phyloP scores from a whole-genome alignment of 2,797 vertebrate species.

The Macropodus opercularis region DNA sequence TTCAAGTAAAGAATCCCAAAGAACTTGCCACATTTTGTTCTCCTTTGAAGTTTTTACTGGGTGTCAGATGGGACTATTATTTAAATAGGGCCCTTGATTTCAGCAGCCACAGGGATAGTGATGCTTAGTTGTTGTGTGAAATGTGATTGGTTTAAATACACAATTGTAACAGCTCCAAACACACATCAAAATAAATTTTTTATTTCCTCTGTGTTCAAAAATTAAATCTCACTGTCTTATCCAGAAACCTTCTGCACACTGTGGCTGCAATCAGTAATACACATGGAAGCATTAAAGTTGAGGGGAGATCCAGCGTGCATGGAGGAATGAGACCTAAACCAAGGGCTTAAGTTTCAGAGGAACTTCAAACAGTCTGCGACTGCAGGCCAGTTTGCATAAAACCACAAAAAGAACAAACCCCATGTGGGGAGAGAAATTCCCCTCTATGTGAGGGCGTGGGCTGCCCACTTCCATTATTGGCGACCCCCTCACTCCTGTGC shows the following conservation, averaged over 20 bases:
- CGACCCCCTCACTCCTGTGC: conserved; percentile 61
- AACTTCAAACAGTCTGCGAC: conserved; percentile 54
- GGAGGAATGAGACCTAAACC: conserved; percentile 34
- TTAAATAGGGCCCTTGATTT: conserved; percentile 65
- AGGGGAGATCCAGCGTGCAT: conserved; percentile 21
- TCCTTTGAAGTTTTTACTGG: conserved; percentile 51
- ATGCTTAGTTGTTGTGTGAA: conserved; percentile 48
- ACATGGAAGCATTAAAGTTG: conserved; percentile 51
- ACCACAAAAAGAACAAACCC: conserved; percentile 55
- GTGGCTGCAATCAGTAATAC: conserved; percentile 33
- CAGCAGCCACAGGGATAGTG: conserved; percentile 30
- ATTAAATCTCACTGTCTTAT: conserved; percentile 35
- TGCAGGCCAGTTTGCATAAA: conserved; percentile 56
- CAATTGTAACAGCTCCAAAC: conserved; percentile 25
- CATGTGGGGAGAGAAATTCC: conserved; percentile 61
- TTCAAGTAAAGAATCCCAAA: conserved; percentile 52
- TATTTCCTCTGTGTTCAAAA: conserved; percentile 56
- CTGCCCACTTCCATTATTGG: conserved; percentile 61
- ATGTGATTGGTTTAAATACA: conserved; percentile 48
- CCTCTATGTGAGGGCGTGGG: conserved; percentile 56
- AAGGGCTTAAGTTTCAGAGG: conserved; percentile 56
- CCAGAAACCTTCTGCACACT: conserved; percentile 37
- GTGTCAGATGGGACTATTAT: conserved; percentile 55
- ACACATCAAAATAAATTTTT: conserved; percentile 28
- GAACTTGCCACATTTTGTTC: conserved; percentile 43